phyloP scores from a whole-genome alignment of 2,797 vertebrate genomes.

The Dipus sagitta region DNA sequence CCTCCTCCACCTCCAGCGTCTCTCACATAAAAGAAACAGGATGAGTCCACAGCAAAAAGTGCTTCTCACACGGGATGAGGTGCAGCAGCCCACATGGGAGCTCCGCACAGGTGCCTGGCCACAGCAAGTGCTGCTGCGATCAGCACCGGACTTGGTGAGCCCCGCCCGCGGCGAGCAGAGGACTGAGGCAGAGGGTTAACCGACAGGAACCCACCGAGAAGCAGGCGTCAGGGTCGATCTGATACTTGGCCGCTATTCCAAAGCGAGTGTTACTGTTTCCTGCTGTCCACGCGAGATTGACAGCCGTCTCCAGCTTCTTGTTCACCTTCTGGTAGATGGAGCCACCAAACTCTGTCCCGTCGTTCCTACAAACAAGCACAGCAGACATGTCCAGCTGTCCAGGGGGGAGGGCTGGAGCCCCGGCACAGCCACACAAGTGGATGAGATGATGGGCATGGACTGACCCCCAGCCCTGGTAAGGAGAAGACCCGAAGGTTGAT shows the following conservation, averaged over 20 bases:
- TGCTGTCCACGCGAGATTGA: conserved; percentile 98
- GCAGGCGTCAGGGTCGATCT: conserved; percentile 96
- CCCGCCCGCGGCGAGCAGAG: background rate
- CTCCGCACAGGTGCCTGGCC: background rate
- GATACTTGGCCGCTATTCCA: conserved; percentile 98
- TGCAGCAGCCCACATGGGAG: background rate
- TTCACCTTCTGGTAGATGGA: conserved; percentile 99
- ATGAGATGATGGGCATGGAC: background rate
- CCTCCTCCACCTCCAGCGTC: background rate
- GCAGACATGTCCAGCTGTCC: conserved; percentile 4
- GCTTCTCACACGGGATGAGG: background rate
- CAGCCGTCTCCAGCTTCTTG: conserved; percentile 96
- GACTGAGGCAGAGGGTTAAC: background rate
- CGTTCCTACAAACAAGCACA: conserved; percentile 91
- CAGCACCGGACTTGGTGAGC: background rate
- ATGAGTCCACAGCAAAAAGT: background rate
- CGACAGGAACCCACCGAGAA: conserved; percentile 93
- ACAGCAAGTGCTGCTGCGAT: background rate
- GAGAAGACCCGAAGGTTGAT: background rate
- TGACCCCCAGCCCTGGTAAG: background rate
- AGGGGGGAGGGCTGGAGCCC: background rate
- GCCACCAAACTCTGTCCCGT: conserved; percentile 98
- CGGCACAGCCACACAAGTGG: background rate
- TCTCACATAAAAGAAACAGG: background rate
- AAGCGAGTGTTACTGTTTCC: conserved; percentile 99